Evolutionary conservation across 2,113 vertebrate genomes (phyloP).

Genomic region (Cacatua alba): DNA sequence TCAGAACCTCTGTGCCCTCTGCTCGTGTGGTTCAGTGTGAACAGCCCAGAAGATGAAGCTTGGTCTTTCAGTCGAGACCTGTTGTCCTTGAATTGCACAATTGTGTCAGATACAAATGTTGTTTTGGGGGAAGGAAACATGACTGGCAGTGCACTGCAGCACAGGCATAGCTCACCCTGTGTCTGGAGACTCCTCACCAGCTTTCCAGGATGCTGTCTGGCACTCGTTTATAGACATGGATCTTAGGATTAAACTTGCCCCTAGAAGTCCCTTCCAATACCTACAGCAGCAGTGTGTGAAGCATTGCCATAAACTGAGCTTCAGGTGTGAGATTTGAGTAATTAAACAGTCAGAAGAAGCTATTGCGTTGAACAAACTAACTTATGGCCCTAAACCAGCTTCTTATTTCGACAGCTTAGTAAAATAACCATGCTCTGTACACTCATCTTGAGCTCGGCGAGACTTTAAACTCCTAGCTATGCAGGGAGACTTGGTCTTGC

Average conservation of each 20-base stretch:
- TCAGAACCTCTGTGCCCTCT: background rate
- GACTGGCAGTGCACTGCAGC: background rate
- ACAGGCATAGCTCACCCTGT: background rate
- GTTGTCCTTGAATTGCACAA: background rate
- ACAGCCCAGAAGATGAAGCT: background rate
- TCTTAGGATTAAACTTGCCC: background rate
- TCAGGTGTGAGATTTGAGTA: background rate
- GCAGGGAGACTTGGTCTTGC: background rate
- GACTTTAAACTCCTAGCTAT: background rate
- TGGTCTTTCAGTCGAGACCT: background rate
- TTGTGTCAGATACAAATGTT: background rate
- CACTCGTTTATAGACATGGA: background rate
- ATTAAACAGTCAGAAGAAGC: background rate
- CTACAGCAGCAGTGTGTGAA: background rate
- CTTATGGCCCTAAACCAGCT: background rate
- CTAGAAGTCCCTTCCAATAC: background rate
- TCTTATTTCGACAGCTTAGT: background rate
- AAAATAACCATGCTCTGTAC: background rate
- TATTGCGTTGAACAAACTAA: background rate
- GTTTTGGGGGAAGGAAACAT: accelerated
- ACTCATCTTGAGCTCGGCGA: background rate
- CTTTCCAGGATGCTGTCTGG: background rate
- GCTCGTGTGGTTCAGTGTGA: background rate
- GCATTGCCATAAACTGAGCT: background rate
- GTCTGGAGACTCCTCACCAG: background rate